Percentiles rank a stretch among this genome's conserved stretches.
Evolutionary conservation across 2,888 invertebrate genomes (phyloP).

Genomic region (Erebia ligea): DNA sequence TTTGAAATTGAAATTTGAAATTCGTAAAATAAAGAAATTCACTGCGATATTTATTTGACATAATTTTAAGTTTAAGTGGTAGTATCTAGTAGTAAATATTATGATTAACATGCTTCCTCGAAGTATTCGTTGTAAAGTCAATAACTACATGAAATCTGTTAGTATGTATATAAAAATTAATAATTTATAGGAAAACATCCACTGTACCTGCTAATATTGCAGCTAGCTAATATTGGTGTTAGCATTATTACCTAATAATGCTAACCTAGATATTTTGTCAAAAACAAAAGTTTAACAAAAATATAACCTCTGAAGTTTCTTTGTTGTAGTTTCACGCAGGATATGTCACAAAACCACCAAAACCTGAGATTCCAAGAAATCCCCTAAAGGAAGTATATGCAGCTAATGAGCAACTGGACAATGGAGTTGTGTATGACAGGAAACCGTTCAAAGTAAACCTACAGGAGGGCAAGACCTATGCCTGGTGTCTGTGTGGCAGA

Average conservation of each 20-base stretch:
- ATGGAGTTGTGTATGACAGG: slow-evolving; percentile 93
- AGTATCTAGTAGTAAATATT: not conserved
- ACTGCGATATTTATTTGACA: not conserved
- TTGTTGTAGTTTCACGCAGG: slow-evolving; percentile 50
- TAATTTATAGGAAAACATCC: not conserved
- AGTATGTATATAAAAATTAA: not conserved
- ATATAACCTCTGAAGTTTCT: slow-evolving; percentile 6
- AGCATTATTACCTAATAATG: too few species aligned
- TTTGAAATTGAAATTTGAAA: too few species aligned
- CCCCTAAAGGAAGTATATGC: slow-evolving; percentile 83
- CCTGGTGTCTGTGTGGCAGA: slow-evolving; percentile 97
- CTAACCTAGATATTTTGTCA: too few species aligned
- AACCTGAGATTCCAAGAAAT: slow-evolving; percentile 87
- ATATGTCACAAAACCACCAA: slow-evolving; percentile 69
- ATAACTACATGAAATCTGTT: slow-evolving; percentile 16
- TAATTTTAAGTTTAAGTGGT: not conserved
- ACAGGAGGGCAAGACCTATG: slow-evolving; percentile 89
- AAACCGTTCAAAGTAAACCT: slow-evolving; percentile 92
- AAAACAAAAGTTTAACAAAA: not conserved
- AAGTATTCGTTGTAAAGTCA: slow-evolving; percentile 14
- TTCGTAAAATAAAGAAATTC: too few species aligned
- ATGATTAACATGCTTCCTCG: slow-evolving; percentile 13
- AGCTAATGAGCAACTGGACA: slow-evolving; percentile 85
- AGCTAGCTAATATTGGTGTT: too few species aligned
- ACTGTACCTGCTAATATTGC: too few species aligned